phyloP scores from a whole-genome alignment of 2,113 vertebrate genomes.

The Neoarius graeffei region DNA sequence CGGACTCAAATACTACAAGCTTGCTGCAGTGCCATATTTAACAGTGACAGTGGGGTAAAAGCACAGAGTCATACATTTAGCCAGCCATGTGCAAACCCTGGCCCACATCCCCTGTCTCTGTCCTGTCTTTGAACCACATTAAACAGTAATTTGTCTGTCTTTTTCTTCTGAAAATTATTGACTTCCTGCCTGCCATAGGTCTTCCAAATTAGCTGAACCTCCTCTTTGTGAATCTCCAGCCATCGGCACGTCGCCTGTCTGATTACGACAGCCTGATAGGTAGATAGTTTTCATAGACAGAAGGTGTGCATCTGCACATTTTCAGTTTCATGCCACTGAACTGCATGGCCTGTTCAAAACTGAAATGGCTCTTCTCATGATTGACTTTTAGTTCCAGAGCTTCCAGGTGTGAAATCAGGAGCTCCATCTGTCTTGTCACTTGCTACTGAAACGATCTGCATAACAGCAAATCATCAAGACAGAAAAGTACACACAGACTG shows the following conservation, averaged over 20 bases:
- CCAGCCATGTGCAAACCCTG: neutral
- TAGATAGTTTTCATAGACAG: neutral
- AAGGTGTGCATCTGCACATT: too few relatives aligned
- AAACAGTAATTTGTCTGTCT: neutral
- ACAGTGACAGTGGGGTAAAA: neutral
- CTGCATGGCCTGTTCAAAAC: neutral
- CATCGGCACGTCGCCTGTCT: neutral
- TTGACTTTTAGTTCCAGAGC: neutral
- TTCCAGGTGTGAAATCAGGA: conserved; percentile 8
- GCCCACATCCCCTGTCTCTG: neutral
- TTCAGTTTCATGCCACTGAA: too few relatives aligned
- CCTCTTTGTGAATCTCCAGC: neutral
- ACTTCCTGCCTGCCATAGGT: neutral
- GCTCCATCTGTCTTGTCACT: neutral
- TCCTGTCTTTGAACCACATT: neutral
- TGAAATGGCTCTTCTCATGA: neutral
- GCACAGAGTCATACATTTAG: neutral
- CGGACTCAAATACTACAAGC: neutral
- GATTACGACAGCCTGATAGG: neutral
- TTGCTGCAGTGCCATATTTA: neutral
- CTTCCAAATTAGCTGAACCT: neutral
- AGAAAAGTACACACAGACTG: neutral
- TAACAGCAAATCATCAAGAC: neutral
- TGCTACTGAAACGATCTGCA: neutral
- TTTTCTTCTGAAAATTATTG: neutral